Evolutionary conservation across 2,797 vertebrate species (phyloP).

Genomic region (Takifugu rubripes): DNA sequence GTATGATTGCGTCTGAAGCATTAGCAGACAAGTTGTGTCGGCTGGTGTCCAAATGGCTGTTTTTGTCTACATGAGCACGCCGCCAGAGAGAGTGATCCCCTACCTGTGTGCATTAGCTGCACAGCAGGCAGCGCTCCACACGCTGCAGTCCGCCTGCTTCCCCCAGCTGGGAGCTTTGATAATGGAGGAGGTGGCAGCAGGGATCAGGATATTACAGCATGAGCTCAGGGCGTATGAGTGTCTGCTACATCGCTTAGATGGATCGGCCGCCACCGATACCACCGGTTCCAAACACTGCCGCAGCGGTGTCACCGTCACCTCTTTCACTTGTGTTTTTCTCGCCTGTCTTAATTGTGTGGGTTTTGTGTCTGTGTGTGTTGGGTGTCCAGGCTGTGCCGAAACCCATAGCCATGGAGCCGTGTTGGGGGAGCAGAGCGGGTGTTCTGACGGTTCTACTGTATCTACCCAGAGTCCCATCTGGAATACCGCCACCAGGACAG

Average conservation of each 20-base stretch:
- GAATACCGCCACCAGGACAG: slow-evolving; percentile 87
- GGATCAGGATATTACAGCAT: background rate
- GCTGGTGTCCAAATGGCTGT: background rate
- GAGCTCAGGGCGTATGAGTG: slow-evolving; percentile 8
- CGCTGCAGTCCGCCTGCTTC: slow-evolving; percentile 16
- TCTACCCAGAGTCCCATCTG: slow-evolving; percentile 81
- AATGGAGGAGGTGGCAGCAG: slow-evolving; percentile 13
- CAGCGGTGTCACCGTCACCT: background rate
- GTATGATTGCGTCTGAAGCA: too few species aligned
- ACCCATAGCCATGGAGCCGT: slow-evolving; percentile 87
- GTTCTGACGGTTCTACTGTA: slow-evolving; percentile 88
- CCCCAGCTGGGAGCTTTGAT: slow-evolving; percentile 28
- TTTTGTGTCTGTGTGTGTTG: slow-evolving; percentile 13
- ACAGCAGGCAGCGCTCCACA: slow-evolving; percentile 28
- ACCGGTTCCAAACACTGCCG: too few species aligned
- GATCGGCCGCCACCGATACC: background rate
- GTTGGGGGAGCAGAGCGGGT: slow-evolving; percentile 84
- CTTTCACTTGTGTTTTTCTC: background rate
- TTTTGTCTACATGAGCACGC: background rate
- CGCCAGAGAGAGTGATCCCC: background rate
- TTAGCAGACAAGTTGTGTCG: too few species aligned
- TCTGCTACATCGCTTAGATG: slow-evolving; percentile 1
- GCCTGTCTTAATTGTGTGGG: slow-evolving; percentile 1
- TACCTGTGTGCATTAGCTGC: slow-evolving; percentile 27
- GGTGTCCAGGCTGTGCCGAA: slow-evolving; percentile 66